These are phyloP conservation scores for Electrophaes corylata DNA, from an alignment of 2,888 invertebrate genomes.

Conservation along the genomic window DNA sequence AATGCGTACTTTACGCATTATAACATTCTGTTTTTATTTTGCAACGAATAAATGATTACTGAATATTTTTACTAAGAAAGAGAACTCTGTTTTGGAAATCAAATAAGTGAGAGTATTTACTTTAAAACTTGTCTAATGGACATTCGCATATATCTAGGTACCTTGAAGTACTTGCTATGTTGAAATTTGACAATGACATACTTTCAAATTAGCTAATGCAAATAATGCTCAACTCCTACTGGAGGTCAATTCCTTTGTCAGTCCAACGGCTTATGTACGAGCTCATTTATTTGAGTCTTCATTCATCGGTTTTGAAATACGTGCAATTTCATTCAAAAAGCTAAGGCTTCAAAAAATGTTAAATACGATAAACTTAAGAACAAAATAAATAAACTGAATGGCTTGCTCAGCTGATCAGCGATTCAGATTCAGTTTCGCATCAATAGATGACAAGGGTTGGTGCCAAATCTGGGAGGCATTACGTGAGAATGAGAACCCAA, in stretches of 20 bases:
- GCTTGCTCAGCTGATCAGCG: too few species aligned
- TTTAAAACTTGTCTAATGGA: conserved; percentile 30
- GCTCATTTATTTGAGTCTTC: conserved; percentile 25
- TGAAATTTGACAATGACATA: conserved; percentile 72
- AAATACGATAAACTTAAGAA: too few species aligned
- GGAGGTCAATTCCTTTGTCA: conserved; percentile 33
- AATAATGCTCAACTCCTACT: conserved; percentile 44
- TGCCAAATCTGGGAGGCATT: too few species aligned
- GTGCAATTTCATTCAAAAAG: not conserved
- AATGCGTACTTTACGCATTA: too few species aligned
- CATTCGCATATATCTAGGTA: conserved; percentile 27
- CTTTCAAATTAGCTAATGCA: conserved; percentile 62
- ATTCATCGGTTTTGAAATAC: conserved; percentile 25
- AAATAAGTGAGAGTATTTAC: conserved; percentile 17
- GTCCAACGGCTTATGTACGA: conserved; percentile 16
- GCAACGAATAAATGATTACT: too few species aligned
- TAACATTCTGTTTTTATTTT: too few species aligned
- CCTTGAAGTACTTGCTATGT: conserved; percentile 58
- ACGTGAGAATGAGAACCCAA: too few species aligned
- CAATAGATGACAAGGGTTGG: too few species aligned
- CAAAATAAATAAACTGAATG: not conserved
- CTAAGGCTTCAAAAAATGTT: not conserved
- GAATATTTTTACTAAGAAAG: too few species aligned
- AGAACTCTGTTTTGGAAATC: not conserved
- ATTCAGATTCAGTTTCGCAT: too few species aligned